Conservation (phyloP, 2,113 vertebrate species). For the Chelonoidis abingdonii region DNA sequence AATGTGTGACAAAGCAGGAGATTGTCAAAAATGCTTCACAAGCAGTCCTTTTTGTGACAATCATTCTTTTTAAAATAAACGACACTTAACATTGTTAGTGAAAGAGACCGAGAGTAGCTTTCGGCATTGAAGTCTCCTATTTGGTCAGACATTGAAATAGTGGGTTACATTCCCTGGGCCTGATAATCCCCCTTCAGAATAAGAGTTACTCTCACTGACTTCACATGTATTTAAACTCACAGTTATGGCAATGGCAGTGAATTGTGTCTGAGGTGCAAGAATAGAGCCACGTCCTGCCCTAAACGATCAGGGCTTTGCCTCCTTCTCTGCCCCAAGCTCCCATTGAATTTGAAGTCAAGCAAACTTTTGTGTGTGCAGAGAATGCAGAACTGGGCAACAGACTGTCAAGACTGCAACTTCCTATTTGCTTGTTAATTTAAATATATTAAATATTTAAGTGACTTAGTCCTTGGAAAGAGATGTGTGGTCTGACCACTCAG, state of each 20-base stretch:
- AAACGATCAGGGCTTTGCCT: background rate
- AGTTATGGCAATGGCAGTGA: background rate
- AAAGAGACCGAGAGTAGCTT: background rate
- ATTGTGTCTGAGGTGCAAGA: background rate
- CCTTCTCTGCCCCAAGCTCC: background rate
- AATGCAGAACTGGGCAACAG: background rate
- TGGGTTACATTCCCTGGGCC: background rate
- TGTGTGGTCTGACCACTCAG: background rate
- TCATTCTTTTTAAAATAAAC: background rate
- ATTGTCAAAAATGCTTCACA: background rate
- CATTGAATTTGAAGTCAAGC: background rate
- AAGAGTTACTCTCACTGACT: background rate
- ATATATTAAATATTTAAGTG: background rate
- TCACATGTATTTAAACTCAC: background rate
- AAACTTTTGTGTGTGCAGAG: background rate
- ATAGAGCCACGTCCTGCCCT: background rate
- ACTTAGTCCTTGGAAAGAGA: background rate
- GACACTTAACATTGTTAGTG: background rate
- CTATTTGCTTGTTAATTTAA: background rate
- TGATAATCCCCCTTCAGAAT: background rate
- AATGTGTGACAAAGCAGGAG: background rate
- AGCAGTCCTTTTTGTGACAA: background rate
- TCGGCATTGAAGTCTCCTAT: background rate
- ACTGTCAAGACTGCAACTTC: background rate
- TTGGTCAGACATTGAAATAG: background rate